Conservation (phyloP, 2,797 vertebrate species). For the Brotula barbata region DNA sequence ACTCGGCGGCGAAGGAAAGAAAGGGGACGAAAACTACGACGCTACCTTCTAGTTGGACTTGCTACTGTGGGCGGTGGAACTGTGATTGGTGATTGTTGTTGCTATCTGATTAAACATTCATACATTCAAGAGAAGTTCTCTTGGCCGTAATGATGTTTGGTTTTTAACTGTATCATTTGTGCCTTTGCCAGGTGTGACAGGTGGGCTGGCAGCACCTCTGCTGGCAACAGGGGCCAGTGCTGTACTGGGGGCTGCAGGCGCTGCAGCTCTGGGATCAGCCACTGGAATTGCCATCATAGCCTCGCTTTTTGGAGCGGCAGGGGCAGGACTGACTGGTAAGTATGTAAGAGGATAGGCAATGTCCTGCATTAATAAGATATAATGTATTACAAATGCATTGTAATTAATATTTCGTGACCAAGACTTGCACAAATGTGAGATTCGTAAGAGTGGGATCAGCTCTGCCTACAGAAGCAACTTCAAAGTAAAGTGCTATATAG, state of each 20-base stretch:
- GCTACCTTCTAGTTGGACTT: conserved; percentile 93
- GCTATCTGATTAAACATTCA: not conserved
- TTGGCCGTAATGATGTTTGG: not conserved
- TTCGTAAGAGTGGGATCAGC: too few relatives aligned
- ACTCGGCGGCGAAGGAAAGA: conserved; percentile 85
- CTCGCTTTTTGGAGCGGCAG: conserved; percentile 94
- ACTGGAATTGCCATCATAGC: conserved; percentile 94
- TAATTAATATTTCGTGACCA: too few relatives aligned
- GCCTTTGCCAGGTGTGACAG: conserved; percentile 86
- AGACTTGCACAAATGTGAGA: too few relatives aligned
- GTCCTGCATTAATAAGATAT: too few relatives aligned
- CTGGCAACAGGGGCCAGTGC: conserved; percentile 91
- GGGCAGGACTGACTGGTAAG: conserved; percentile 92
- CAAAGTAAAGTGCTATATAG: too few relatives aligned
- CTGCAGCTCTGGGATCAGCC: conserved; percentile 87
- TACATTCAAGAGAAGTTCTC: not conserved
- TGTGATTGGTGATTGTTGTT: conserved; percentile 85
- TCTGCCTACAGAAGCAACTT: too few relatives aligned
- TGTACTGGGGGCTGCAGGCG: conserved; percentile 90
- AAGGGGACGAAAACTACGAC: conserved; percentile 84
- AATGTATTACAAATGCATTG: too few relatives aligned
- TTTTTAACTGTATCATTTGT: not conserved
- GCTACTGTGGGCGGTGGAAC: conserved; percentile 93
- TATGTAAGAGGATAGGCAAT: too few relatives aligned
- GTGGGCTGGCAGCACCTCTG: conserved; percentile 91